Evolutionary conservation across 2,888 invertebrate species (phyloP), one percentile per base, ranked within the genome.

Genomic region (Scaptomyza parva): DNA sequence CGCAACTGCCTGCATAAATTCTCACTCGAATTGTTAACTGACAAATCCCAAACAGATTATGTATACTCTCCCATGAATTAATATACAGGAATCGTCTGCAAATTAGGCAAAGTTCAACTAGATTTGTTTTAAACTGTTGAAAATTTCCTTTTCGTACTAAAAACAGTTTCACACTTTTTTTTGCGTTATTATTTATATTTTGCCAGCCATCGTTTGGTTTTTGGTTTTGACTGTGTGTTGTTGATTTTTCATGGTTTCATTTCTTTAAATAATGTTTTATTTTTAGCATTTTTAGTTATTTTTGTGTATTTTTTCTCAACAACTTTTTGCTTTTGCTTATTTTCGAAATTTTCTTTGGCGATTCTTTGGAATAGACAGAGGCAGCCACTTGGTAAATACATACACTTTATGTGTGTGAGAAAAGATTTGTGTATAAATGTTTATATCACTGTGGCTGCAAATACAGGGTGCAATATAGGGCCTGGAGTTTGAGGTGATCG

Each of bases 241-340:
- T 86, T 62, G 76, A 78, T 75, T 76, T 87, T 90, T 90, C 90
- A 89, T 89, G 89, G 90, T 89, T 89, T 90, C 90, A 89, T 89
- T 89, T 89, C 90, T 89, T 89, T 89, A 89, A 89, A 89, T 89
- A 89, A 86, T 48, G 79, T 82, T 86, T 85, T 89, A 89, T 89
- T 90, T 89, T 87, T 89, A 89, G 90, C 73, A 76, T 65, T 76
- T 89, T 88, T 72, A 77, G 88, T 88, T 89, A 89, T 88, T 87
- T 85, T 86, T 78, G 88, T 87, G 75, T 82, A 60, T 87, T 61
- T 71, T 68, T 78, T 48, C 71, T 64, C 83, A 82, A 76, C 63
- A 76, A 66, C 37, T 50, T 69, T 79, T 72, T 67, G 60, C 47
- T 47, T 60, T 47, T 73, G 63, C 67, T 73, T 77, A 80, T 83